These are phyloP conservation scores for Lissonota sp. DNA, from an alignment of 2,888 invertebrate species.

Conservation along the genomic window DNA sequence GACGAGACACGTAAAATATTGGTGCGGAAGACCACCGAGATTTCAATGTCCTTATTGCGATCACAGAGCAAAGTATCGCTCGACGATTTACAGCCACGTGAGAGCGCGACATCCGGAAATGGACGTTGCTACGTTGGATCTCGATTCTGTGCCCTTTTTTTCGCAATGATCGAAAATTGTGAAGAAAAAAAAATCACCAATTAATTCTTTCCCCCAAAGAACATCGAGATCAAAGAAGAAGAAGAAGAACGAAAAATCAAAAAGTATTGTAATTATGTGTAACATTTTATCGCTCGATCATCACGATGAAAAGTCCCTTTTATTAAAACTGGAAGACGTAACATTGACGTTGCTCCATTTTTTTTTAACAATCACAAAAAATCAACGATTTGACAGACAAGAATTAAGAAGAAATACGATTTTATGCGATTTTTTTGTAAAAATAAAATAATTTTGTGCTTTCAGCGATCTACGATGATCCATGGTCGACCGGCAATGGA, in stretches of 20 bases:
- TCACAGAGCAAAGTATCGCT: constrained; percentile 76
- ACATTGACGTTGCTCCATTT: no score
- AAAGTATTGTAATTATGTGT: no score
- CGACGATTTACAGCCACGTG: constrained; percentile 77
- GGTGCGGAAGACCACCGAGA: constrained; percentile 76
- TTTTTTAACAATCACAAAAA: not conserved
- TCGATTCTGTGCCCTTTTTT: constrained; percentile 33
- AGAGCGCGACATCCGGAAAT: constrained; percentile 72
- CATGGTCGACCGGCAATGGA: constrained; percentile 22
- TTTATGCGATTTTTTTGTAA: not conserved
- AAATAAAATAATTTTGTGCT: constrained; percentile 46
- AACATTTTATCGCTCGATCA: no score
- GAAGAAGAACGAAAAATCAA: no score
- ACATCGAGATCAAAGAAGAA: no score
- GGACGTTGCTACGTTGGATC: constrained; percentile 70
- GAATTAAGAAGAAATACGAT: not conserved
- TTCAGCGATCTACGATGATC: constrained; percentile 45
- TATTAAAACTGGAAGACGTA: no score
- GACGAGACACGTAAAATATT: constrained; percentile 73
- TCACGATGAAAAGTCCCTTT: no score
- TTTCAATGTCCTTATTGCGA: constrained; percentile 79
- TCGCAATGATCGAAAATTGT: no score
- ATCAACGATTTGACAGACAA: not conserved
- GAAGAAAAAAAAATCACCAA: no score
- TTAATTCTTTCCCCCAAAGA: no score